phyloP scores from a whole-genome alignment of 2,888 invertebrate genomes.

The Microctonus aethiopoides region DNA sequence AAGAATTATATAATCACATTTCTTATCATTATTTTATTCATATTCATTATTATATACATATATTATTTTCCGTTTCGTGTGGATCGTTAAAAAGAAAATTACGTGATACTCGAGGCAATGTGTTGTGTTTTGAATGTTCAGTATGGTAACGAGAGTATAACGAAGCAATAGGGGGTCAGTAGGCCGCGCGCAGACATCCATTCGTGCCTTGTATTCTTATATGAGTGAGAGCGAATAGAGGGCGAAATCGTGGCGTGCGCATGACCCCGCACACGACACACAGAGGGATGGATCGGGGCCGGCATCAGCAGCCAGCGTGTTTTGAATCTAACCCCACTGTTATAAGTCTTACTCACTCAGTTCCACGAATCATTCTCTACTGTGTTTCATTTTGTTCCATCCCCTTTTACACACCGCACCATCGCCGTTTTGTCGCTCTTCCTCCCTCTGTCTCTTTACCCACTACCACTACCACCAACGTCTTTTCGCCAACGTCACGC shows the following conservation, averaged over 20 bases:
- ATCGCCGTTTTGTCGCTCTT: neutral
- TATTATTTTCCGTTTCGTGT: constrained; percentile 10
- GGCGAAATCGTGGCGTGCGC: constrained; percentile 13
- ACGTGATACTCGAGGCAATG: constrained; percentile 16
- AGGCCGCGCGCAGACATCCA: constrained; percentile 29
- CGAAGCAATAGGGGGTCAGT: constrained; percentile 37
- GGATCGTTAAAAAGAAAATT: constrained; percentile 24
- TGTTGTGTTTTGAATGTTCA: constrained; percentile 28
- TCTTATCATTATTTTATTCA: no score
- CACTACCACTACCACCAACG: neutral
- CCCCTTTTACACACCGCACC: neutral
- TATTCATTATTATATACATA: no score
- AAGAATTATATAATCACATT: no score
- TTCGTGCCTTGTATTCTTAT: constrained; percentile 18
- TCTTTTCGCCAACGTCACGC: constrained; percentile 13
- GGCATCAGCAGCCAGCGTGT: constrained; percentile 32
- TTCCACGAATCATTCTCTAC: constrained; percentile 20
- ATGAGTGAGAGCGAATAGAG: constrained; percentile 5
- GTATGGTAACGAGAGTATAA: constrained; percentile 38
- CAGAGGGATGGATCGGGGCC: constrained; percentile 33
- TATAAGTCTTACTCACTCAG: constrained; percentile 21
- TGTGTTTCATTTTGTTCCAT: neutral
- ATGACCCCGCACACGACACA: constrained; percentile 30
- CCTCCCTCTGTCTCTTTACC: constrained; percentile 14
- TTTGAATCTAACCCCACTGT: constrained; percentile 18